Base-by-base conservation (phyloP, 2,113 vertebrate genomes). In the Verasper variegatus region DNA sequence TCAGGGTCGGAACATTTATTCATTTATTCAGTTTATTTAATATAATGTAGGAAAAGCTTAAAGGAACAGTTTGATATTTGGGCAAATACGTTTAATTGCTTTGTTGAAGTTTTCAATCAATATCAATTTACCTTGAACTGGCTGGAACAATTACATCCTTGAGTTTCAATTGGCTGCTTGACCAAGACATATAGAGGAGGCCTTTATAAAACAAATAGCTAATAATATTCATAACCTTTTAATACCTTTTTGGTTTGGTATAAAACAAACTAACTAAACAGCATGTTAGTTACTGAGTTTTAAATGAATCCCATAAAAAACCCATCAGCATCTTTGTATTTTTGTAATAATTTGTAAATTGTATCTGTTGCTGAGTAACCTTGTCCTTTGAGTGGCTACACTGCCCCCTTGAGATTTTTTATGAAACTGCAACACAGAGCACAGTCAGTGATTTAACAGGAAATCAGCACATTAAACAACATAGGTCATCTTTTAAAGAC, bases 351-450 rank as follows among this genome's bases (percentile, higher is more conserved):
- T 60, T 21, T 58, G 20, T 54, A 3, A 27, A 78, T 47, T 45
- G 20, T 1, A 24, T 12, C 10, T 54, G 18, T 23, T 35, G 49
- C 69, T 18, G 60, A 70, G 55, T 57, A 37, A 73, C 61, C 37
- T 35, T 60, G n/a, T 56, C 3, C 20, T 45, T n/a, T 47, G 58
- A 87, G 62, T 3, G 42, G 17, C 72, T 84, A 89, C 70, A 89
- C 87, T 89, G 89, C 89, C 90, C 76, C 74, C 92, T 45, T 58
- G 81, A 84, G 92, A 60, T 35, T 56, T 54, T 42, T 0, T 37
- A 5, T 13, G 11, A 26, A 20, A 81, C 9, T 65, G 10, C 49
- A 66, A 5, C 0, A 17, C 12, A 31, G 2, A 45, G 20, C 4
- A 58, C 27, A 70, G 14, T 9, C 0, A 60, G 35, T 12, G 6